Evolutionary conservation across 2,113 vertebrate species (phyloP), one percentile per base, ranked within the genome.

Genomic region (Pongo pygmaeus): DNA sequence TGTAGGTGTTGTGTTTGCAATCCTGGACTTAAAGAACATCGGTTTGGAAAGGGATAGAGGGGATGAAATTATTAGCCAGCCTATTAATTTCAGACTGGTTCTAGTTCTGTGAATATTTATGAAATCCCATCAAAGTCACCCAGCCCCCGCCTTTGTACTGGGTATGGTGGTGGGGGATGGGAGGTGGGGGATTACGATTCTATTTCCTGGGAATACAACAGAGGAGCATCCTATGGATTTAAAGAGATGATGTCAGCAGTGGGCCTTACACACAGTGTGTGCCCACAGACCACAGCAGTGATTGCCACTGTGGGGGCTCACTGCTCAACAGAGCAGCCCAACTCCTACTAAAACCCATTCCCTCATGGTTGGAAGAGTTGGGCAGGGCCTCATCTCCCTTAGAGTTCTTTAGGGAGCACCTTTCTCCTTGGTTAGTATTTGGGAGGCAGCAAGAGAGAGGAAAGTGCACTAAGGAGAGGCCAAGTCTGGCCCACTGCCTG

Each of bases 211-310:
- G 13, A 61, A 10, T 0, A 81, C 25, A 64, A 27, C 3, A 5
- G 43, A 8, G n/a, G 23, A 30, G 3, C 7, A 9, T 77, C 91
- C 38, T 8, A 0, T 17, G 75, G 30, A 17, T 10, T 48, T 23
- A 23, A 3, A 6, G 48, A 8, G 11, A 9, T 64, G 13, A 8
- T 2, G 2, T 67, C 46, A 23, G 55, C 43, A 14, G 46, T 64
- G 2, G 18, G 38, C 48, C 11, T 69, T 2, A 8, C 6, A 23
- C 23, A 0, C 0, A 2, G 23, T 6, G 0, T 2, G 17, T 11
- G 2, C 46, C 30, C 38, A 5, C 11, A 17, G 52, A 30, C n/a
- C 7, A 17, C 3, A n/a, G 78, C 23, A 3, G 4, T 2, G 0
- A 6, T 23, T 6, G 7, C 46, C 20, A 3, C 18, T 20, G 25